Base-by-base conservation (phyloP, 1,140 invertebrate species). In the Aphidius ervi region DNA sequence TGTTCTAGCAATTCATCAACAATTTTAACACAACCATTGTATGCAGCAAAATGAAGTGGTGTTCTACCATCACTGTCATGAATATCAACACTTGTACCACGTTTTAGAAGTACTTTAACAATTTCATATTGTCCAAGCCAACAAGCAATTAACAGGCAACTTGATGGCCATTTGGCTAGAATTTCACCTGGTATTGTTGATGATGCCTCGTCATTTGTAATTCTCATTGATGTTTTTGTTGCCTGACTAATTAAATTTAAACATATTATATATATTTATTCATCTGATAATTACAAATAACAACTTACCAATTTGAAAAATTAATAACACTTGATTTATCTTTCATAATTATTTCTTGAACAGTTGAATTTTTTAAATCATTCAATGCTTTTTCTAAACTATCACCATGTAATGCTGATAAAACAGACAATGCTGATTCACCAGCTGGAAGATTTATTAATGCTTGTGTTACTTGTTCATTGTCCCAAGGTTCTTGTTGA, bases 41-140 rank as follows among this genome's bases (percentile, higher is more conserved):
- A 82, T 54, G 89, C 86, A 45, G 91, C 89, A 64, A 94, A 82
- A 74, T 95, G 93, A 16, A 94, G 72, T 9, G 89, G 84, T 5
- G 87, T 88, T 73, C 89, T 88, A 66, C 78, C 79, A 39, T 76
- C 71, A 31, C 64, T 62, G 49, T 81, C 79, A n/a, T 61, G 67
- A 39, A 56, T 62, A 4, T 69, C 67, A 58, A 74, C 64, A 20
- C 67, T 62, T 9, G 68, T 70, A 20, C 70, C 69, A 61, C 70
- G 74, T 2, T 68, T 64, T 9, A 79, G 52, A 6, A 80, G 64
- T 58, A 62, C 39, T 52, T 70, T 68, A 0, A 74, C 76, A 1
- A 78, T 37, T 10, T 78, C 75, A 5, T 58, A 40, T 8, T 77
- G 68, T 42, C 72, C 73, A 9, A 75, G 52, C 70, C 73, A 80